These are phyloP conservation scores for Chloroceryle inda DNA, from an alignment of 2,797 vertebrate genomes.

Conservation along the genomic window DNA sequence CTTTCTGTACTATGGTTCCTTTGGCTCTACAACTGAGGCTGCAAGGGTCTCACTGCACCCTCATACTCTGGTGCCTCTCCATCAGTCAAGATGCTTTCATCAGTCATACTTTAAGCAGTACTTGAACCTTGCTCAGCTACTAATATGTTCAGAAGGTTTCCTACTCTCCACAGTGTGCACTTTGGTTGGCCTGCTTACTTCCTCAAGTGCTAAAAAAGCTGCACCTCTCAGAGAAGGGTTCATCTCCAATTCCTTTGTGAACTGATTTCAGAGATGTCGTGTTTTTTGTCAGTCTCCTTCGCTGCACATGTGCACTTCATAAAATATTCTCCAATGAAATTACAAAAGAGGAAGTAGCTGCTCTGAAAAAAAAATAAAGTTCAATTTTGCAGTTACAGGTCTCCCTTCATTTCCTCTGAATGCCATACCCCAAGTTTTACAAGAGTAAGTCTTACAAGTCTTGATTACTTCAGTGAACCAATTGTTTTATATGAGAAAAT, in stretches of 20 bases:
- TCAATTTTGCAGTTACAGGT: constrained; percentile 10
- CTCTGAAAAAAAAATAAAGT: neutral
- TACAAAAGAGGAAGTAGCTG: constrained; percentile 8
- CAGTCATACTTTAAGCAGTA: neutral
- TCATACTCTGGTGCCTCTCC: neutral
- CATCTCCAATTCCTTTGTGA: neutral
- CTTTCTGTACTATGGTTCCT: neutral
- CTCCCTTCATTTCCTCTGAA: constrained; percentile 64
- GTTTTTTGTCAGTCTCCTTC: neutral
- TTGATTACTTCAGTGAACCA: constrained; percentile 33
- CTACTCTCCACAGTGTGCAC: neutral
- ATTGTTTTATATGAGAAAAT: constrained; percentile 48
- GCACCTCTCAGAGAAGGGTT: neutral
- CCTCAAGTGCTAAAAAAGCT: neutral
- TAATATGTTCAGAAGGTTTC: neutral
- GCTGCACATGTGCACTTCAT: neutral
- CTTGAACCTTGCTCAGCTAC: neutral
- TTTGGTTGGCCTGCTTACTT: neutral
- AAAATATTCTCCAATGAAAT: constrained; percentile 30
- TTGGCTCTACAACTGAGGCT: neutral
- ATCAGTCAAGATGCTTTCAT: neutral
- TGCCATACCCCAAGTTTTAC: constrained; percentile 30
- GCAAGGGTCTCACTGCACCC: fast-evolving
- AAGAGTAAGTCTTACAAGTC: constrained; percentile 19
- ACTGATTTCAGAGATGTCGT: neutral